A percentile compares a stretch with the other conserved stretches of the same genome.
These are phyloP conservation scores for Ctena decussata DNA, from an alignment of 2,888 invertebrate genomes.

Conservation along the genomic window DNA sequence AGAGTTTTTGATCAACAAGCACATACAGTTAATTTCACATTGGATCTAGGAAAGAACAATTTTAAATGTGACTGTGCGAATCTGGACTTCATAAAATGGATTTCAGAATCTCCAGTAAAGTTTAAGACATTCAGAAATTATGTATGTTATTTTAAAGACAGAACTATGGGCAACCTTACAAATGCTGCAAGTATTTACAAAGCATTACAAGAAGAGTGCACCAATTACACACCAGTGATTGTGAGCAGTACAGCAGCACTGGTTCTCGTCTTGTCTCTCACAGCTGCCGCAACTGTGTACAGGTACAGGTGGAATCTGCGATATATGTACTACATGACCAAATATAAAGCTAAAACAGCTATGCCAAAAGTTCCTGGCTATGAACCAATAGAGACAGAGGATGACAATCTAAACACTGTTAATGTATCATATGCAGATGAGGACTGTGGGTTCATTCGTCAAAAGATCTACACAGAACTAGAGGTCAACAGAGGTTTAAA, in stretches of 20 bases:
- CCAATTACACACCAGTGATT: slow-evolving; percentile 21
- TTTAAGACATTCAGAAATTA: slow-evolving; percentile 28
- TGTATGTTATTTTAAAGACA: slow-evolving; percentile 31
- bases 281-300: slow-evolving; percentile 23
- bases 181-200: background rate
- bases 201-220: slow-evolving; percentile 30
- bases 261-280: slow-evolving; percentile 13
- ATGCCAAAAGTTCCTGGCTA: background rate
- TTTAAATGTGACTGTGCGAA: slow-evolving; percentile 42
- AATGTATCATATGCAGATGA: slow-evolving; percentile 57
- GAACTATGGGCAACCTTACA: background rate
- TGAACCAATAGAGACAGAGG: background rate
- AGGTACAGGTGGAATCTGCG: slow-evolving; percentile 50
- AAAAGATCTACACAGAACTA: slow-evolving; percentile 34
- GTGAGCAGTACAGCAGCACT: background rate
- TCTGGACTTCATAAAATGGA: slow-evolving; percentile 44
- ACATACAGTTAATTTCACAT: background rate
- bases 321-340: slow-evolving; percentile 53
- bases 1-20: background rate
- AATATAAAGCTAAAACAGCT: slow-evolving; percentile 22
- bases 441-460: slow-evolving; percentile 28
- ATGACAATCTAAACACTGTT: slow-evolving; percentile 35
- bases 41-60: slow-evolving; percentile 32
- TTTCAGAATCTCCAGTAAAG: slow-evolving; percentile 25
- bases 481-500: slow-evolving; percentile 34